Evolutionary conservation across 2,888 invertebrate species (phyloP), one percentile per base, ranked within the genome.

Genomic region (Trichogramma dendrolimi): DNA sequence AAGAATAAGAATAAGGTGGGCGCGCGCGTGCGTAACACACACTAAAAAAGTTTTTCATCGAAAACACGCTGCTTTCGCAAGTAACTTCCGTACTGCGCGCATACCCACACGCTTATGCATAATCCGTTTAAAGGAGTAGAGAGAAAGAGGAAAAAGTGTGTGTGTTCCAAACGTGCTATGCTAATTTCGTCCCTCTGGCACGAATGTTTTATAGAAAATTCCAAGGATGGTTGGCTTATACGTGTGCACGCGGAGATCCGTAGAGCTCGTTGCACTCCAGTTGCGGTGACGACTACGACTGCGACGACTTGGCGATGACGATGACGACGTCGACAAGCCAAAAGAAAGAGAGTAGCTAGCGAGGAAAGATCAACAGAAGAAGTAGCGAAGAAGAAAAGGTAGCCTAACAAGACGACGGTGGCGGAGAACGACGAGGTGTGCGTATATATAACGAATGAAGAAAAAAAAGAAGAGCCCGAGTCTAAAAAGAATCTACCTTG

Each of bases 311-410:
- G n/a, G 43, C 46, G 5, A 1, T 2, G 11, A 5, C 4, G 59
- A 4, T 38, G 48, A 48, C 11, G 14, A 49, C 27, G 14, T 4
- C 3, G 27, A 14, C 39, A 14, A 40, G 52, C 48, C 48, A 4
- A n/a, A 14, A 10, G 47, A 47, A 5, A 10, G 27, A 7, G 11
- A 6, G 7, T 11, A n/a, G 7, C 50, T 7, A 8, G 51, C 10
- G 60, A 55, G 55, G 58, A 55, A 57, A 63, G 61, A 61, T 56
- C 58, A 63, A 61, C 58, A 58, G 44, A 58, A 52, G 10, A 57
- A 42, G 46, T n/a, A 6, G 55, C 49, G 8, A 43, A 11, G 7
- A 58, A 50, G 27, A 27, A 27, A 27, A 27, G 27, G 27, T 27
- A 27, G 27, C 27, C 27, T 27, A 27, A 27, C 27, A 27, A 27